Conservation (phyloP, 1,140 invertebrate genomes). For the Drosophila truncata region DNA sequence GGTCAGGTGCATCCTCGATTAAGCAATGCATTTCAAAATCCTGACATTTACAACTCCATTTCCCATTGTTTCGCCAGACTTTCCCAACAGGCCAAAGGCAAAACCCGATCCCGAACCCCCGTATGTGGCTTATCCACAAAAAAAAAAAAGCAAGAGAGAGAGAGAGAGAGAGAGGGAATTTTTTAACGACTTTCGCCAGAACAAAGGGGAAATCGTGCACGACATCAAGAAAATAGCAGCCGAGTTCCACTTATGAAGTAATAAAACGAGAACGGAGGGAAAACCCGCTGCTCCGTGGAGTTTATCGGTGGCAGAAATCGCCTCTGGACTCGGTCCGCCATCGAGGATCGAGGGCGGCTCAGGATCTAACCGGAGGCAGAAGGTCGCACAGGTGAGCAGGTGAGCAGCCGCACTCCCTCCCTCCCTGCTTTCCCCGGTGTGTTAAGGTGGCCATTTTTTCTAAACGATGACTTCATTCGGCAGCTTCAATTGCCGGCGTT, state of each 20-base stretch:
- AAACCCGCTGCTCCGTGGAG: slow-evolving; percentile 46
- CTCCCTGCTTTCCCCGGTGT: slow-evolving; percentile 39
- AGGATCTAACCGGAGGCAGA: slow-evolving; percentile 11
- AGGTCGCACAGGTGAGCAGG: slow-evolving; percentile 44
- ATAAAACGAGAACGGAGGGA: slow-evolving; percentile 65
- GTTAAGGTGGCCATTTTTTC: slow-evolving; percentile 57
- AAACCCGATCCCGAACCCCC: slow-evolving; percentile 14
- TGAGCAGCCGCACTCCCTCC: slow-evolving; percentile 29
- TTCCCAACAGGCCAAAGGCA: slow-evolving; percentile 34
- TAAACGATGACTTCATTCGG: slow-evolving; percentile 74
- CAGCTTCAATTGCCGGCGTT: slow-evolving; percentile 44
- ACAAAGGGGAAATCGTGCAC: slow-evolving; percentile 73
- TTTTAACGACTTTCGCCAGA: slow-evolving; percentile 81
- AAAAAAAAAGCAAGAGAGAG: background rate
- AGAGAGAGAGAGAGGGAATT: slow-evolving; percentile 22
- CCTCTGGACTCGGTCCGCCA: slow-evolving; percentile 31
- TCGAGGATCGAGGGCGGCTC: slow-evolving; percentile 12
- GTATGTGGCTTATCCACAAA: slow-evolving; percentile 61
- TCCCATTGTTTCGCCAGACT: slow-evolving; percentile 55
- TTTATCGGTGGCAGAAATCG: slow-evolving; percentile 64
- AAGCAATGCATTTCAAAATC: slow-evolving; percentile 75
- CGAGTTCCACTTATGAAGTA: slow-evolving; percentile 82
- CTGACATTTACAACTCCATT: slow-evolving; percentile 75
- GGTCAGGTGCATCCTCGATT: slow-evolving; percentile 68
- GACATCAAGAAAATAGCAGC: slow-evolving; percentile 64